phyloP scores from a whole-genome alignment of 2,113 vertebrate species.

The Oceanodroma tethys region DNA sequence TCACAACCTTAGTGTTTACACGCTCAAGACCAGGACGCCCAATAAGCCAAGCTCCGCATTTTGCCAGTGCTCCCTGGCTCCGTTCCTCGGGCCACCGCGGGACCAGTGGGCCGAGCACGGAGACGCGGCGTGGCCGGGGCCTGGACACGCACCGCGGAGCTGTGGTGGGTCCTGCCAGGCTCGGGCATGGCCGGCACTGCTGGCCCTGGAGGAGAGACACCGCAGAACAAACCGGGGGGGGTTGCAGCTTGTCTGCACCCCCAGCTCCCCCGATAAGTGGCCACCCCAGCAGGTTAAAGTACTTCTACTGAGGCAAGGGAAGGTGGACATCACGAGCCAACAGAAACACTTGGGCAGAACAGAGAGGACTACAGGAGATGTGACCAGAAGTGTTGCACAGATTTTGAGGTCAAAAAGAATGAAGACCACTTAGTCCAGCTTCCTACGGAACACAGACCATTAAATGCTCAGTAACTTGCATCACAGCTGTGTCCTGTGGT shows the following conservation, averaged over 20 bases:
- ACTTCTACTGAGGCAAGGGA: no score
- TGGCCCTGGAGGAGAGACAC: neutral
- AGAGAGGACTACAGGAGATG: neutral
- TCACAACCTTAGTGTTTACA: fast-evolving
- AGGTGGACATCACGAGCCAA: neutral
- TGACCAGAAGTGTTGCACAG: neutral
- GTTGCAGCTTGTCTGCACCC: neutral
- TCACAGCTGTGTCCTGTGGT: neutral
- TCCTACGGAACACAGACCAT: neutral
- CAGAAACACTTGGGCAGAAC: neutral
- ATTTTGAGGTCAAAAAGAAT: neutral
- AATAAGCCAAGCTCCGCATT: fast-evolving
- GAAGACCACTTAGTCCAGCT: neutral
- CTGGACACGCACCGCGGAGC: fast-evolving
- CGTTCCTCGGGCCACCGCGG: fast-evolving
- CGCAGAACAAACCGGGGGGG: neutral
- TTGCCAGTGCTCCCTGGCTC: neutral
- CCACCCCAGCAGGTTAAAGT: neutral
- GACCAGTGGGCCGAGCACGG: fast-evolving
- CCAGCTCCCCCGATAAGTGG: fast-evolving
- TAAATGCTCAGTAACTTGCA: neutral
- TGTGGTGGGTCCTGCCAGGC: fast-evolving
- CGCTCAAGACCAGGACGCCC: neutral
- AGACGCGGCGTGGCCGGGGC: fast-evolving
- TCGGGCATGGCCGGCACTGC: fast-evolving